Percentiles rank a stretch among this genome's conserved stretches.
Evolutionary conservation across 2,113 vertebrate species (phyloP).

Genomic region (Odontophorus gujanensis): DNA sequence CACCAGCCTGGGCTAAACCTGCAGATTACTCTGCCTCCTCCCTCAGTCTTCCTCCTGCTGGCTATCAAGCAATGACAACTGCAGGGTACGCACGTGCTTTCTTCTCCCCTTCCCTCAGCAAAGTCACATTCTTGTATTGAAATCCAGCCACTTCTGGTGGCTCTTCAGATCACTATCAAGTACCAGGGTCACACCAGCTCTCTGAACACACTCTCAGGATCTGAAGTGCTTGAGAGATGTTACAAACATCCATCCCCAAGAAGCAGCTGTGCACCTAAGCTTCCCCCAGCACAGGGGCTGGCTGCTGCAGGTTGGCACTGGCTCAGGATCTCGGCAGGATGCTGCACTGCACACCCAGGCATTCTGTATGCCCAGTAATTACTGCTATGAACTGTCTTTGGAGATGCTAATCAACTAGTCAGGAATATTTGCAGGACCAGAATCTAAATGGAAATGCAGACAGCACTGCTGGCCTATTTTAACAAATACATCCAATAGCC

Average conservation of each 20-base stretch:
- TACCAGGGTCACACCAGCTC: neutral
- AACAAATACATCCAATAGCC: neutral
- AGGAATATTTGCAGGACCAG: neutral
- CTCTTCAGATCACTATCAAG: neutral
- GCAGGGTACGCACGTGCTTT: neutral
- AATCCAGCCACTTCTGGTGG: neutral
- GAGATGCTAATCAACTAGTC: neutral
- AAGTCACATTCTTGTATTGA: neutral
- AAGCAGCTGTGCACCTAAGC: neutral
- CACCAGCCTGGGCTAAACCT: neutral
- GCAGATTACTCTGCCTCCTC: neutral
- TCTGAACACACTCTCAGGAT: neutral
- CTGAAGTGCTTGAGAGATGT: neutral
- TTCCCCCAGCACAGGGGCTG: rapidly evolving
- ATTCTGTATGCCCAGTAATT: neutral
- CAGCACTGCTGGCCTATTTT: neutral
- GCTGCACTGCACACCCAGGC: neutral
- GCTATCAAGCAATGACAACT: rapidly evolving
- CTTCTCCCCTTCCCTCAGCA: too few species aligned
- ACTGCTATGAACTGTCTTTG: neutral
- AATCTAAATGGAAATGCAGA: neutral
- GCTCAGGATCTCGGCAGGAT: neutral
- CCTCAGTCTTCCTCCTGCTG: neutral
- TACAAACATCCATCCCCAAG: neutral
- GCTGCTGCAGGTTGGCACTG: neutral